Evolutionary conservation across 2,797 vertebrate species (phyloP).

Genomic region (Sternarchorhynchus goeldii): DNA sequence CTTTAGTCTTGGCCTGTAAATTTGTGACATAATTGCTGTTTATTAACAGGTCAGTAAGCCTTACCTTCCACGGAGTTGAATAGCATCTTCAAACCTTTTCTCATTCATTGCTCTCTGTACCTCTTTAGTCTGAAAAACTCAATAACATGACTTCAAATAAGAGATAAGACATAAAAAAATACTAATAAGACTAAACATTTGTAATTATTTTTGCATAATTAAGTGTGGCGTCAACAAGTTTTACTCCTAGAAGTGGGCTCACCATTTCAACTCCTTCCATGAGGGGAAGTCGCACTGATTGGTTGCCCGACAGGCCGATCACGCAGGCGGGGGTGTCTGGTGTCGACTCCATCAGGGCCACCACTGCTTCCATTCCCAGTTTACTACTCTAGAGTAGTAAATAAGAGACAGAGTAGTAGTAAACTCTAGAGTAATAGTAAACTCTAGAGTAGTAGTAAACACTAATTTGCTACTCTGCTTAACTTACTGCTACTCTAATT

Average conservation of each 20-base stretch:
- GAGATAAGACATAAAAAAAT: no score
- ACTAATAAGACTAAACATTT: no score
- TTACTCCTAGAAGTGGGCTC: constrained; percentile 58
- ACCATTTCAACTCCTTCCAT: constrained; percentile 98
- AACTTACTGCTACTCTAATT: not conserved
- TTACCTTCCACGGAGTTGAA: constrained; percentile 92
- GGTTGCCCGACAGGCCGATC: constrained; percentile 92
- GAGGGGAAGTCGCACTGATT: constrained; percentile 87
- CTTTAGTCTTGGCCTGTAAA: not conserved
- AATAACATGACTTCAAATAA: constrained; percentile 9
- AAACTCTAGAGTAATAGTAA: no score
- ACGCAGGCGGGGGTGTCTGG: constrained; percentile 89
- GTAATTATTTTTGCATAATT: not conserved
- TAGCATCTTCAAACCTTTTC: constrained; percentile 88
- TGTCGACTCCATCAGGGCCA: constrained; percentile 89
- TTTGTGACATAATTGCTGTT: not conserved
- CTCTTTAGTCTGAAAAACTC: constrained; percentile 83
- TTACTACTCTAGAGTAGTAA: constrained; percentile 85
- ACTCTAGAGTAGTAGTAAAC: no score
- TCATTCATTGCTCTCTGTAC: constrained; percentile 96
- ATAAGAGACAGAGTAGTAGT: not conserved
- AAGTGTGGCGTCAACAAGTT: not conserved
- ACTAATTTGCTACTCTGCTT: not conserved
- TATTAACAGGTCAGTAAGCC: constrained; percentile 23
- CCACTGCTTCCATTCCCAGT: constrained; percentile 92